These are phyloP conservation scores for Mythimna vitellina DNA, from an alignment of 2,888 invertebrate genomes.

Conservation along the genomic window DNA sequence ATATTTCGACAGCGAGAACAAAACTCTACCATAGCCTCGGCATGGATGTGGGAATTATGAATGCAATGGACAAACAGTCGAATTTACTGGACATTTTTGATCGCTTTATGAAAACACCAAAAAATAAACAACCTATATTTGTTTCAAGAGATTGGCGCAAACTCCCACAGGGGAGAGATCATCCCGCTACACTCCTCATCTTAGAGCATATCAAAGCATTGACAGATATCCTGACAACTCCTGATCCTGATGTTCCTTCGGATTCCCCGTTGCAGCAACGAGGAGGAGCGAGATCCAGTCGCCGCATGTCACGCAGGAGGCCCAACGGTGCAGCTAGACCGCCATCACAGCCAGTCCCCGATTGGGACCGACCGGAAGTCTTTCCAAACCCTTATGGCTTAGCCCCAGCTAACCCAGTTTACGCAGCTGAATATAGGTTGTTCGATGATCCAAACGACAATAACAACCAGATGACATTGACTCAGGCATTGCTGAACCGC, in stretches of 20 bases:
- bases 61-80: background rate
- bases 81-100: conserved; percentile 1
- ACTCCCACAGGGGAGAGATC: background rate
- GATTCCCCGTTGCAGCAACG: background rate
- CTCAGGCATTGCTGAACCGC: background rate
- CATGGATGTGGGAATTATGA: background rate
- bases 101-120: background rate
- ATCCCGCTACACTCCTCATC: background rate
- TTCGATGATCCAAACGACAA: background rate
- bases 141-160: background rate
- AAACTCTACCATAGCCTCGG: background rate
- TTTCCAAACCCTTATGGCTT: background rate
- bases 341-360: background rate
- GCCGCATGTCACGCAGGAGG: background rate
- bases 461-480: background rate
- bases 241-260: too few species aligned
- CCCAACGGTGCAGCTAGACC: background rate
- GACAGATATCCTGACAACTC: too few species aligned
- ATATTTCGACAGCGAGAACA: background rate
- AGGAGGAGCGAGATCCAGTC: background rate
- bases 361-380: too few species aligned
- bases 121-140: background rate
- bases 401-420: background rate
- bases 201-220: background rate
- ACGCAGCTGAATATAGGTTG: background rate